phyloP scores from a whole-genome alignment of 2,113 vertebrate species.

The Camelus bactrianus region DNA sequence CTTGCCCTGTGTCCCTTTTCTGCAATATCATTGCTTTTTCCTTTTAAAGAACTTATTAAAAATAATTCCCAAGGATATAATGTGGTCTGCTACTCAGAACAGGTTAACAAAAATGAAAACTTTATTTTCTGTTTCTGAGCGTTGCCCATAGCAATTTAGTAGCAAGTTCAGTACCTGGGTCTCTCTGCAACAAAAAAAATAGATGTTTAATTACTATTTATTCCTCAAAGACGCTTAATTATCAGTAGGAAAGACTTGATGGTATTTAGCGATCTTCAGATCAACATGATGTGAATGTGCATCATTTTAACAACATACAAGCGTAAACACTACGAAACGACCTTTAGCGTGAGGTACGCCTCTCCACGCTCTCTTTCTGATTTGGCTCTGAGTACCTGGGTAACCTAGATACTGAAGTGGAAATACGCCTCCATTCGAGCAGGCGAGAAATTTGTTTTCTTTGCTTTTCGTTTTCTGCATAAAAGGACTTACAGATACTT shows the following conservation, averaged over 20 bases:
- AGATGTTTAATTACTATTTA: slow-evolving; percentile 53
- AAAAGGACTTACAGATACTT: slow-evolving; percentile 65
- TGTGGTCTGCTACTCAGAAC: not conserved
- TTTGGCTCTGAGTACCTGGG: not conserved
- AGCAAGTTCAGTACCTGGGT: slow-evolving; percentile 1
- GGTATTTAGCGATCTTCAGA: not conserved
- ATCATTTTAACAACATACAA: not conserved
- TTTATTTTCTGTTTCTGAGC: slow-evolving; percentile 50
- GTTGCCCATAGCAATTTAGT: not conserved
- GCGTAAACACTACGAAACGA: not conserved
- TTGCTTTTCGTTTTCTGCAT: slow-evolving; percentile 65
- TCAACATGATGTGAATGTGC: slow-evolving; percentile 37
- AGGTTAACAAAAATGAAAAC: not conserved
- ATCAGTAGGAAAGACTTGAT: not conserved
- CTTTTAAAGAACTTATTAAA: slow-evolving; percentile 3
- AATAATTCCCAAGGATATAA: slow-evolving; percentile 36
- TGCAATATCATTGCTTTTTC: slow-evolving; percentile 23
- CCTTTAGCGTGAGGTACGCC: not conserved
- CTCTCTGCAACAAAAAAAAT: not conserved
- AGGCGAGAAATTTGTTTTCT: slow-evolving; percentile 47
- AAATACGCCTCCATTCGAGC: not conserved
- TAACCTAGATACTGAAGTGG: slow-evolving; percentile 48
- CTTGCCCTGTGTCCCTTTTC: not conserved
- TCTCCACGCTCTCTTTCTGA: not conserved
- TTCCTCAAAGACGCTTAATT: slow-evolving; percentile 46